A percentile compares a stretch with the other conserved stretches of the same genome.
phyloP scores from a whole-genome alignment of 1,140 invertebrate genomes.

The Drosophila bocqueti region DNA sequence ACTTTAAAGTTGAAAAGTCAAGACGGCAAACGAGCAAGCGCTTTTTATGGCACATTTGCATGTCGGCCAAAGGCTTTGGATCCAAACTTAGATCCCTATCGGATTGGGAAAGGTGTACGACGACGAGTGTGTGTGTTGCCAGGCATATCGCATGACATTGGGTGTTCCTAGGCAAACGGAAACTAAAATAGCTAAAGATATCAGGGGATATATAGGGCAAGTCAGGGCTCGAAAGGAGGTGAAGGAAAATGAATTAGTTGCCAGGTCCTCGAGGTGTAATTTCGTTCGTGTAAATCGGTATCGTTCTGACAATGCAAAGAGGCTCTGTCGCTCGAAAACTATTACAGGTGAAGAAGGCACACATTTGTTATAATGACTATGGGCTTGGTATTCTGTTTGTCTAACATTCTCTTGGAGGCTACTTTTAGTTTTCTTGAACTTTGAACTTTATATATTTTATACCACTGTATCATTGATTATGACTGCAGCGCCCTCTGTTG shows the following conservation, averaged over 20 bases:
- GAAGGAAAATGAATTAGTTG: constrained; percentile 26
- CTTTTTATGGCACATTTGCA: constrained; percentile 67
- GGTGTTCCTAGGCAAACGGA: constrained; percentile 42
- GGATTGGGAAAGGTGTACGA: constrained; percentile 16
- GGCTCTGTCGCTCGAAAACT: neutral
- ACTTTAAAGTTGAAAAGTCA: constrained; percentile 81
- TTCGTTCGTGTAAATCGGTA: constrained; percentile 31
- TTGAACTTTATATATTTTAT: neutral
- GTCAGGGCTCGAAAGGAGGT: constrained; percentile 21
- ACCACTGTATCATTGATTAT: neutral
- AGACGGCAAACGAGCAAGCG: constrained; percentile 23
- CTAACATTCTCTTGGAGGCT: too few relatives aligned
- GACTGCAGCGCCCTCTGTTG: neutral
- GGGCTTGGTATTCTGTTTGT: too few relatives aligned
- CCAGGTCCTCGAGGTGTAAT: constrained; percentile 20
- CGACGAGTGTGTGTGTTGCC: constrained; percentile 1
- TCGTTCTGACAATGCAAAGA: constrained; percentile 7
- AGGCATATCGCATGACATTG: constrained; percentile 56
- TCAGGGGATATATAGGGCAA: constrained; percentile 49
- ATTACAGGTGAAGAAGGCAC: neutral
- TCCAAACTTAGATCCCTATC: constrained; percentile 75
- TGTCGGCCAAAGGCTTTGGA: constrained; percentile 47
- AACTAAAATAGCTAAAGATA: constrained; percentile 51
- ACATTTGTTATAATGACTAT: neutral
- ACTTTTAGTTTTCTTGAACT: too few relatives aligned